phyloP scores from a whole-genome alignment of 1,140 invertebrate genomes.

The Aphidius ervi region DNA sequence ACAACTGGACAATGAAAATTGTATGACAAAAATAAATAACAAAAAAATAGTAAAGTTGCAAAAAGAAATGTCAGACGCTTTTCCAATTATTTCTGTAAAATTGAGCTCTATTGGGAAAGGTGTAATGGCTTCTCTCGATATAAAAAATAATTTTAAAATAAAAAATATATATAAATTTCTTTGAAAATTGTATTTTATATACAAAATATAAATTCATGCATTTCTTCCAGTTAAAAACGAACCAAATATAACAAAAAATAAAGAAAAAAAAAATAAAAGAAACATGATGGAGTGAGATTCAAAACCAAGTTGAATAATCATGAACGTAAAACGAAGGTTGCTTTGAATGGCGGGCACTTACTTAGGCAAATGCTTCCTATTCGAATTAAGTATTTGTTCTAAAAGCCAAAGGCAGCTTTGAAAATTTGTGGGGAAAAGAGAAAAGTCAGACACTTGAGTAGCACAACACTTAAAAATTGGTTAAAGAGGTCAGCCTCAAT shows the following conservation, averaged over 20 bases:
- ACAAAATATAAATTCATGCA: too few species aligned
- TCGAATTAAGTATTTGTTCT: slow-evolving; percentile 54
- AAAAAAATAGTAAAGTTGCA: too few species aligned
- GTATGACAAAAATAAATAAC: too few species aligned
- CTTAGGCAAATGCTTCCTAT: slow-evolving; percentile 50
- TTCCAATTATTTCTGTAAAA: too few species aligned
- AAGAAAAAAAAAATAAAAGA: slow-evolving; percentile 8
- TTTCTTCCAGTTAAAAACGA: too few species aligned
- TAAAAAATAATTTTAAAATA: background rate
- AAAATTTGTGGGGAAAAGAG: slow-evolving; percentile 20
- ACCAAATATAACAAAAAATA: slow-evolving; percentile 10
- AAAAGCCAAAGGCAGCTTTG: slow-evolving; percentile 43
- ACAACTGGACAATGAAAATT: too few species aligned
- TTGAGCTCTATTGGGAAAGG: too few species aligned
- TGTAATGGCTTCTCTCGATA: too few species aligned
- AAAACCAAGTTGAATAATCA: slow-evolving; percentile 19
- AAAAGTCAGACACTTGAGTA: slow-evolving; percentile 7
- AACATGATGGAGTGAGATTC: background rate
- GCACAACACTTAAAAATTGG: too few species aligned
- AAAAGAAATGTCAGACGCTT: too few species aligned
- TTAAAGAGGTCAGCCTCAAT: too few species aligned
- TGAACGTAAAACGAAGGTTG: slow-evolving; percentile 40
- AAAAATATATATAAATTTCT: background rate
- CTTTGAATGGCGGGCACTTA: slow-evolving; percentile 48
- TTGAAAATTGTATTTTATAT: too few species aligned